Percentiles rank a stretch among this genome's conserved stretches.
phyloP scores from a whole-genome alignment of 2,113 vertebrate genomes.

The Macquaria ambigua region DNA sequence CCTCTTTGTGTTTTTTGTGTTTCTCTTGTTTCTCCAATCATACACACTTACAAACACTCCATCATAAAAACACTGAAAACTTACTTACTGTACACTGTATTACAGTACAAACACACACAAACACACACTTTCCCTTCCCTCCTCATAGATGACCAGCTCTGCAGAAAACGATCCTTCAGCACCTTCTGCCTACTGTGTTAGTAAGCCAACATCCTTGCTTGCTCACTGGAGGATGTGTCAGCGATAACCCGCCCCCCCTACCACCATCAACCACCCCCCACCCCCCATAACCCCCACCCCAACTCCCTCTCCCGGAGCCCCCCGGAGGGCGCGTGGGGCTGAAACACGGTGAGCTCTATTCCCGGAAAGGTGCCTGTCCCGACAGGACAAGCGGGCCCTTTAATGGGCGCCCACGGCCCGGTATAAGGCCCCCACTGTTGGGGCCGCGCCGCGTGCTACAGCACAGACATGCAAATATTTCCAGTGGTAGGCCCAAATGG shows the following conservation, averaged over 20 bases:
- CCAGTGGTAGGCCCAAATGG: constrained; percentile 85
- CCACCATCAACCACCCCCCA: constrained; percentile 52
- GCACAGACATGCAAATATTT: constrained; percentile 87
- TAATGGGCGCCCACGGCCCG: constrained; percentile 80
- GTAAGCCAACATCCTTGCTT: constrained; percentile 49
- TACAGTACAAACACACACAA: constrained; percentile 2
- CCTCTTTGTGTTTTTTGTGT: background rate
- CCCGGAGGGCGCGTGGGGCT: constrained; percentile 66
- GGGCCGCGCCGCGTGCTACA: constrained; percentile 75
- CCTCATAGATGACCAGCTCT: constrained; percentile 9
- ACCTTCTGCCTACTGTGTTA: constrained; percentile 52
- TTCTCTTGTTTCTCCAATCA: background rate
- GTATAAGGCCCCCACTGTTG: constrained; percentile 84
- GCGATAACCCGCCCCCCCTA: constrained; percentile 61
- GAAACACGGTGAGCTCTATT: constrained; percentile 84
- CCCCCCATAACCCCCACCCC: constrained; percentile 46
- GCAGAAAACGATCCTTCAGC: constrained; percentile 56
- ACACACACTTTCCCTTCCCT: constrained; percentile 17
- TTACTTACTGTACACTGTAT: background rate
- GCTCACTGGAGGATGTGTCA: constrained; percentile 73
- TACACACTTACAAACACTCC: background rate
- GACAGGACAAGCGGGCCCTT: constrained; percentile 83
- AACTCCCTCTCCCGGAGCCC: constrained; percentile 68
- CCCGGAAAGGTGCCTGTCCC: constrained; percentile 84
- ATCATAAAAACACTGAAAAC: constrained; percentile 5